Conservation (phyloP, 1,140 invertebrate species). For the Drosophila sp. region DNA sequence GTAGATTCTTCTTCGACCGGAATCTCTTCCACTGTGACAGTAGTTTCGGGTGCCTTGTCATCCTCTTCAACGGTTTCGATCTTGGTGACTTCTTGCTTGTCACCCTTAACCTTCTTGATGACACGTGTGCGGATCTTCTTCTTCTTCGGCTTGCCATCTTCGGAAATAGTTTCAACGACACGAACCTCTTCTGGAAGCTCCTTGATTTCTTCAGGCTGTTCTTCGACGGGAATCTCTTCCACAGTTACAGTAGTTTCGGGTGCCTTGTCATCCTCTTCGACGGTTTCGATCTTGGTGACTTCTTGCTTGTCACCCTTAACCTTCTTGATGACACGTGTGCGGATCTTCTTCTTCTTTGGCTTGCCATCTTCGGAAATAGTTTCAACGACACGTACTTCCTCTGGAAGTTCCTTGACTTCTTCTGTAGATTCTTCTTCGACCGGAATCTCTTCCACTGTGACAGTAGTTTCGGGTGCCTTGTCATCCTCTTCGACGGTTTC, state of each 20-base stretch:
- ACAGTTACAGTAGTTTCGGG: slow-evolving; percentile 79
- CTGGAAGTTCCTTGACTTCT: slow-evolving; percentile 58
- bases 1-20: too few relatives aligned
- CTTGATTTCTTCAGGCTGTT: too few relatives aligned
- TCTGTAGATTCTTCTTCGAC: slow-evolving; percentile 41
- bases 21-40: too few relatives aligned
- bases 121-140: too few relatives aligned
- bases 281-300: slow-evolving; percentile 84
- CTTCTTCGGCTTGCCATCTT: too few relatives aligned
- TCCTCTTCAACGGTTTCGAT: too few relatives aligned
- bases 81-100: too few relatives aligned
- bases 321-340: slow-evolving; percentile 81
- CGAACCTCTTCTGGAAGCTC: too few relatives aligned
- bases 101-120: too few relatives aligned
- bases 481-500: slow-evolving; percentile 75
- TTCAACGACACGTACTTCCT: slow-evolving; percentile 55
- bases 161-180: too few relatives aligned
- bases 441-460: slow-evolving; percentile 51
- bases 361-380: slow-evolving; percentile 47
- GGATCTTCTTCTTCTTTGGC: slow-evolving; percentile 63
- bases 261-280: slow-evolving; percentile 84
- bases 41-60: too few relatives aligned
- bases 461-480: slow-evolving; percentile 53
- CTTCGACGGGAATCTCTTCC: too few relatives aligned
- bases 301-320: slow-evolving; percentile 82